A percentile compares a stretch with the other conserved stretches of the same genome.
These are phyloP conservation scores for Graptemys geographica DNA, from an alignment of 2,797 vertebrate genomes.

Conservation along the genomic window DNA sequence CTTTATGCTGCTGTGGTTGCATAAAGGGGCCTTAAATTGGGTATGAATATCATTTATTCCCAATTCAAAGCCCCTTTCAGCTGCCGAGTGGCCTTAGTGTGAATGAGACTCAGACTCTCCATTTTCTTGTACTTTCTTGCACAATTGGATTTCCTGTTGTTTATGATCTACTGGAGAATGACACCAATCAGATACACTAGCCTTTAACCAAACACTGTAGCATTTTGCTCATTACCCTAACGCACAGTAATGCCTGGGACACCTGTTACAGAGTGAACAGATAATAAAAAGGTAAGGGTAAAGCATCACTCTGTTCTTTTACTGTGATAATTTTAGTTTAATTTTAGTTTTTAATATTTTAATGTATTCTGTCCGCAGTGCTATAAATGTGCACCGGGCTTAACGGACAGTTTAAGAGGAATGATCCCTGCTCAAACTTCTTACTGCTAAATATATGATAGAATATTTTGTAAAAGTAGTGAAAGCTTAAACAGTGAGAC, in stretches of 20 bases:
- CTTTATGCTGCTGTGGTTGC: background rate
- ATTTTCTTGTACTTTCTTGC: conserved; percentile 8
- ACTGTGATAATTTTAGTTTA: background rate
- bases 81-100: conserved; percentile 21
- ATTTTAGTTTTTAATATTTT: background rate
- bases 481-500: background rate
- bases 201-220: conserved; percentile 47
- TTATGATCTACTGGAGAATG: conserved; percentile 23
- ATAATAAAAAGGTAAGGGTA: background rate
- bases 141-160: background rate
- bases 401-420: background rate
- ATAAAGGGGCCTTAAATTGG: background rate
- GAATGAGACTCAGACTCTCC: conserved; percentile 19
- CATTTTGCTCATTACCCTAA: conserved; percentile 32
- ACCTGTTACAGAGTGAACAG: background rate
- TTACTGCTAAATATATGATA: too few species aligned
- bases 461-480: background rate
- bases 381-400: background rate
- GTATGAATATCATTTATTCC: conserved; percentile 22
- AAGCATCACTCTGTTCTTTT: conserved; percentile 20
- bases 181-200: conserved; percentile 44
- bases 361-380: fast-evolving
- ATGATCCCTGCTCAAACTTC: background rate
- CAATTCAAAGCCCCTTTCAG: fast-evolving
- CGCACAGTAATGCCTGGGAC: conserved; percentile 5